Evolutionary conservation across 2,888 invertebrate genomes (phyloP).

Genomic region (Psylliodes chrysocephalus): DNA sequence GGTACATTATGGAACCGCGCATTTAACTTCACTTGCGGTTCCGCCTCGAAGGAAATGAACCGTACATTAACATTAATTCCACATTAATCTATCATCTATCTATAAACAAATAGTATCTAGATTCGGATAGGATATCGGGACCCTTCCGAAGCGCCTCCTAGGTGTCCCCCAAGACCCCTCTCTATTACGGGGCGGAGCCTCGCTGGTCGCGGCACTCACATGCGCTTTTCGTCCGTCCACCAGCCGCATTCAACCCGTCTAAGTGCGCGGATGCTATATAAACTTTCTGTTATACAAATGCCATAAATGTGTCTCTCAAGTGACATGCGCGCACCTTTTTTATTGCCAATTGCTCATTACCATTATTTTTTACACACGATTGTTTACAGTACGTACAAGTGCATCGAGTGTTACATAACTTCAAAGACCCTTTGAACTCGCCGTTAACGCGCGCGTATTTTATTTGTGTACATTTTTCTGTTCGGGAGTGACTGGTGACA

Average conservation of each 20-base stretch:
- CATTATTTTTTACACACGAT: conserved; percentile 41
- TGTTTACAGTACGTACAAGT: conserved; percentile 47
- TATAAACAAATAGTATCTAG: conserved; percentile 53
- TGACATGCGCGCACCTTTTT: conserved; percentile 52
- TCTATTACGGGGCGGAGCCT: conserved; percentile 54
- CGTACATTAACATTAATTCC: conserved; percentile 32
- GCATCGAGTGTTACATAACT: conserved; percentile 40
- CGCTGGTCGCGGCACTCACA: conserved; percentile 52
- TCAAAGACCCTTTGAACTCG: conserved; percentile 25
- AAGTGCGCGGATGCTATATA: conserved; percentile 58
- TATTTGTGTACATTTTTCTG: conserved; percentile 11
- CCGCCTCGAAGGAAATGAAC: conserved; percentile 18
- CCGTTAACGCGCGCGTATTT: not conserved
- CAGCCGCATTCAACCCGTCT: conserved; percentile 58
- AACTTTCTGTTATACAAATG: conserved; percentile 33
- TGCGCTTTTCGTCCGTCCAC: conserved; percentile 52
- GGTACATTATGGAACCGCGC: conserved; percentile 19
- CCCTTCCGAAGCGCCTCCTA: conserved; percentile 54
- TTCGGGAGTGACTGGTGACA: conserved; percentile 23
- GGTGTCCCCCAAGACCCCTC: conserved; percentile 54
- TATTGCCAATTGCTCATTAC: conserved; percentile 45
- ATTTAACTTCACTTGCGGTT: conserved; percentile 24
- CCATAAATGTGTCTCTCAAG: conserved; percentile 39
- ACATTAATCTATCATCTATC: conserved; percentile 42
- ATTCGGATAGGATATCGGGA: conserved; percentile 55